These are phyloP conservation scores for Aldrovandia affinis DNA, from an alignment of 2,797 vertebrate species.

Conservation along the genomic window DNA sequence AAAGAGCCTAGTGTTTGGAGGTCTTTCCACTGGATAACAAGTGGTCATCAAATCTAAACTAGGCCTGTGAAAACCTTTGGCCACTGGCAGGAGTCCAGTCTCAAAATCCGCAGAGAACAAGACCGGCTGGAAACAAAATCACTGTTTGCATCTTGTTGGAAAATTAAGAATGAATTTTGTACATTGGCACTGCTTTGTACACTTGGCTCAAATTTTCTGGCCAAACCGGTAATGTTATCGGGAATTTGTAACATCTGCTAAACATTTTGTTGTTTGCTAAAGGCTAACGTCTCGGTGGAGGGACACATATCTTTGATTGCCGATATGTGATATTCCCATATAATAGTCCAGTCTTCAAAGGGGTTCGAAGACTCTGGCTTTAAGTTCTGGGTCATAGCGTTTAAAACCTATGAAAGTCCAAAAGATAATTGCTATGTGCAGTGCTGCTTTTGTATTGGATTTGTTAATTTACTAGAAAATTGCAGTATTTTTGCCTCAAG, in stretches of 20 bases:
- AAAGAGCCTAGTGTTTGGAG: slow-evolving; percentile 9
- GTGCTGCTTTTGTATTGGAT: not conserved
- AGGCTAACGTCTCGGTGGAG: not conserved
- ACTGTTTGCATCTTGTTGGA: not conserved
- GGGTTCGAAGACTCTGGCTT: not conserved
- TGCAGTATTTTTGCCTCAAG: not conserved
- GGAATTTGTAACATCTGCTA: slow-evolving; percentile 21
- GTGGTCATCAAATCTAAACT: slow-evolving; percentile 48
- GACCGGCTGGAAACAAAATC: not conserved
- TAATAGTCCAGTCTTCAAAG: not conserved
- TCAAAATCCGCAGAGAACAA: slow-evolving; percentile 6
- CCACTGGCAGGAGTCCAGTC: slow-evolving; percentile 16
- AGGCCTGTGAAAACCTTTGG: slow-evolving; percentile 38
- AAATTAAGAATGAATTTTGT: not conserved
- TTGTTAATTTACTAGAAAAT: not conserved
- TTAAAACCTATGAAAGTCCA: not conserved
- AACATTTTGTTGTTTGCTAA: slow-evolving; percentile 22
- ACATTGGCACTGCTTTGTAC: not conserved
- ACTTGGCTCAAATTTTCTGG: not conserved
- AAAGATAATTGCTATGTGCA: not conserved
- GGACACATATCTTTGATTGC: slow-evolving; percentile 11
- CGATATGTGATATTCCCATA: slow-evolving; percentile 20
- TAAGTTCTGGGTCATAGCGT: not conserved
- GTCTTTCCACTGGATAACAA: slow-evolving; percentile 27
- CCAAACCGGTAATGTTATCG: not conserved